These are phyloP conservation scores for Borostomias antarcticus DNA, from an alignment of 2,797 vertebrate species.

Conservation along the genomic window DNA sequence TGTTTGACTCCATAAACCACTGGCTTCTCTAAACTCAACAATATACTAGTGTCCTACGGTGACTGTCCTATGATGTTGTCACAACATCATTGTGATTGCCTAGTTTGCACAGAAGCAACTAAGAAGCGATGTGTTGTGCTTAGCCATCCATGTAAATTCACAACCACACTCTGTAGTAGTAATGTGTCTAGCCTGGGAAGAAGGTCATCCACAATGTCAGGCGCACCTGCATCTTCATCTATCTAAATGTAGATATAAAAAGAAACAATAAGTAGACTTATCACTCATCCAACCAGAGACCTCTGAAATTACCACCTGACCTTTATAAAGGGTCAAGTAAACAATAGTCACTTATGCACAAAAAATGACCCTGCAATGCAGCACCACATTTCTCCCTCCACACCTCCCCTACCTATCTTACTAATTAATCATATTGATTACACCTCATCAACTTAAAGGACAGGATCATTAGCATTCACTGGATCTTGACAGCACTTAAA, in stretches of 20 bases:
- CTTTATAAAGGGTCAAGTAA: slow-evolving; percentile 31
- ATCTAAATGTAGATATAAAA: slow-evolving; percentile 16
- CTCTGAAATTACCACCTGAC: slow-evolving; percentile 15
- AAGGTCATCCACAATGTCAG: slow-evolving; percentile 9
- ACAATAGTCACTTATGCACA: slow-evolving; percentile 30
- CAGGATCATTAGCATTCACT: slow-evolving; percentile 42
- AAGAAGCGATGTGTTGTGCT: too few relatives aligned
- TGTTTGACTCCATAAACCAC: too few relatives aligned
- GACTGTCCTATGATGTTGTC: too few relatives aligned
- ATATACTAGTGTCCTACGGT: too few relatives aligned
- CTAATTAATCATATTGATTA: slow-evolving; percentile 57
- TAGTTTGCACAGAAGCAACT: too few relatives aligned
- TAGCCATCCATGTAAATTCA: too few relatives aligned
- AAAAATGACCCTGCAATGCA: slow-evolving; percentile 51
- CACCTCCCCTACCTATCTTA: slow-evolving; percentile 29
- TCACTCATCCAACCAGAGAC: background rate
- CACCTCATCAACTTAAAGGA: slow-evolving; percentile 39
- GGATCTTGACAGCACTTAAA: slow-evolving; percentile 15
- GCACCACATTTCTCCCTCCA: slow-evolving; percentile 36
- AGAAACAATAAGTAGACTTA: slow-evolving; percentile 15
- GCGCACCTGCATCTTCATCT: slow-evolving; percentile 16
- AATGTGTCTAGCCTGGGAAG: background rate
- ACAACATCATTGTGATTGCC: too few relatives aligned
- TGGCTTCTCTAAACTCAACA: background rate
- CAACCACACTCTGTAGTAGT: too few relatives aligned